Evolutionary conservation across 2,113 vertebrate genomes (phyloP).

Genomic region (Archilochus colubris): DNA sequence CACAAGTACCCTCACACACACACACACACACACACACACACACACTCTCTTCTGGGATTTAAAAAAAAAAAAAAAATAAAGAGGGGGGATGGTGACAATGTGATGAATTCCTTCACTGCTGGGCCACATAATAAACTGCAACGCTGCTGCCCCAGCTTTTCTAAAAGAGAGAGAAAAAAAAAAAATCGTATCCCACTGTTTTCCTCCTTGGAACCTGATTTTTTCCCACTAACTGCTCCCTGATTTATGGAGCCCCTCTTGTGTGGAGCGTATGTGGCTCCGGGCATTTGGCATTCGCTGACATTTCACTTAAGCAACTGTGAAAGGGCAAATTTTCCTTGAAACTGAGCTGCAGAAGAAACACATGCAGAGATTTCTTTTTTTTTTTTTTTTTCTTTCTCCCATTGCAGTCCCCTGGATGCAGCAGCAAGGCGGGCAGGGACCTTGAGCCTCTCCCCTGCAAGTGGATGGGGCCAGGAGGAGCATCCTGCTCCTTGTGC

Average conservation of each 20-base stretch:
- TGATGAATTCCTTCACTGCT: slow-evolving; percentile 79
- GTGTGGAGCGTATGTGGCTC: slow-evolving; percentile 78
- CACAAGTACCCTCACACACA: slow-evolving; percentile 21
- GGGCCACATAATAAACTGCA: slow-evolving; percentile 63
- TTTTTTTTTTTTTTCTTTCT: neutral
- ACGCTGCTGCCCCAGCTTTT: slow-evolving; percentile 1
- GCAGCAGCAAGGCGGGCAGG: neutral
- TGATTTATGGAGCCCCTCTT: slow-evolving; percentile 86
- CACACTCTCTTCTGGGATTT: neutral
- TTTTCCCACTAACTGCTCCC: slow-evolving; percentile 82
- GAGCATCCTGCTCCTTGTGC: fast-evolving
- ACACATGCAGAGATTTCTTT: neutral
- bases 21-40: neutral
- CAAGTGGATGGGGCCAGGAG: fast-evolving
- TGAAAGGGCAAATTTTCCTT: slow-evolving; percentile 70
- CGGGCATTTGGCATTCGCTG: slow-evolving; percentile 70
- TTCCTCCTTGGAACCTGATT: slow-evolving; percentile 78
- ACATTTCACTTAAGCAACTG: slow-evolving; percentile 73
- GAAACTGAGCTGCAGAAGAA: slow-evolving; percentile 7
- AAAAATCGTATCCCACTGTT: slow-evolving; percentile 48
- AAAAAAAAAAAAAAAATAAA: neutral
- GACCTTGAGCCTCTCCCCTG: fast-evolving
- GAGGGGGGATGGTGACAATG: slow-evolving; percentile 38
- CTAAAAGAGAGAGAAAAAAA: neutral
- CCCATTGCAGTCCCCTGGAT: neutral